Percentiles rank a stretch among this genome's conserved stretches.
phyloP scores from a whole-genome alignment of 2,888 invertebrate genomes.

The Incurvaria masculella region DNA sequence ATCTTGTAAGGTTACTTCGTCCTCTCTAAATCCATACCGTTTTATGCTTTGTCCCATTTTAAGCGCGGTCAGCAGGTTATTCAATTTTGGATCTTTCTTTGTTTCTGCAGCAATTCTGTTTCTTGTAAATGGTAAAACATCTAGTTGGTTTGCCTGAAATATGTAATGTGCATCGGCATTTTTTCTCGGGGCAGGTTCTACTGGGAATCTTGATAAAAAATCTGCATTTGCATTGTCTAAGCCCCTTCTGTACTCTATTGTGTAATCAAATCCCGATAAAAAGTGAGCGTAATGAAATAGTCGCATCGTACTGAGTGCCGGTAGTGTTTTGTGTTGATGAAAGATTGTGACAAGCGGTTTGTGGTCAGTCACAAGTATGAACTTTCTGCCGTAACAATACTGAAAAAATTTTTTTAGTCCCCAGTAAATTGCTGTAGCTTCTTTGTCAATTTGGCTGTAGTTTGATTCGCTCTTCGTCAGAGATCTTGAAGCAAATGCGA shows the following conservation, averaged over 20 bases:
- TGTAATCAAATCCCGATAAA: slow-evolving; percentile 18
- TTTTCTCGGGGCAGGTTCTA: background rate
- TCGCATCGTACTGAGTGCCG: slow-evolving; percentile 15
- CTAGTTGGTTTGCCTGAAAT: slow-evolving; percentile 14
- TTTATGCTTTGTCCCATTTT: background rate
- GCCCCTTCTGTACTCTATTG: slow-evolving; percentile 13
- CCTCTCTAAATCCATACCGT: slow-evolving; percentile 6
- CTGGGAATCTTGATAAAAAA: slow-evolving; percentile 10
- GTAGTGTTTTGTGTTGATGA: slow-evolving; percentile 19
- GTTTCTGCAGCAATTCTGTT: slow-evolving; percentile 6
- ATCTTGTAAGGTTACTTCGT: slow-evolving; percentile 14
- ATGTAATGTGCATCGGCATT: slow-evolving; percentile 3
- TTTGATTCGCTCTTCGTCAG: slow-evolving; percentile 22
- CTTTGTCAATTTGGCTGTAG: slow-evolving; percentile 27
- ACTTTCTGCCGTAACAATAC: slow-evolving; percentile 24
- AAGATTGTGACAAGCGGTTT: too few species aligned
- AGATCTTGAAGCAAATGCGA: slow-evolving; percentile 22
- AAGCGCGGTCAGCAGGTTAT: slow-evolving; percentile 7
- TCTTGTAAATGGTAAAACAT: slow-evolving; percentile 2
- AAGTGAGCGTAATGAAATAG: slow-evolving; percentile 19
- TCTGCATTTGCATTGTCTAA: slow-evolving; percentile 9
- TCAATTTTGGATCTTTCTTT: slow-evolving; percentile 8
- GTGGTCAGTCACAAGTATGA: slow-evolving; percentile 25
- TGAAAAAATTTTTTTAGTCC: slow-evolving; percentile 24
- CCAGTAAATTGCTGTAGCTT: slow-evolving; percentile 24